These are phyloP conservation scores for Leptinotarsa undecemlineata DNA, from an alignment of 1,140 invertebrate species.

Conservation along the genomic window DNA sequence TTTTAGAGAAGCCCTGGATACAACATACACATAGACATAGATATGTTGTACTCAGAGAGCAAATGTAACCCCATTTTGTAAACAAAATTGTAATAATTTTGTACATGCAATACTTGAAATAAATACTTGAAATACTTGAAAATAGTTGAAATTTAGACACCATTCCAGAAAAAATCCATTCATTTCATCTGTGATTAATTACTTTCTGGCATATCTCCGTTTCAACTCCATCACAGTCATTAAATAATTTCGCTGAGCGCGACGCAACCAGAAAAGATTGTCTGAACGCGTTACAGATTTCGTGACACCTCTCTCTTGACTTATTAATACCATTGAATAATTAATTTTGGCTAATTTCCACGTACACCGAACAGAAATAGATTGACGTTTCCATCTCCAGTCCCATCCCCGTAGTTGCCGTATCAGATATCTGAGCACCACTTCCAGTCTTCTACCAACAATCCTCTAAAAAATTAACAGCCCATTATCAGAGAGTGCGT, in stretches of 20 bases:
- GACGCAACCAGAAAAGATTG: conserved; percentile 10
- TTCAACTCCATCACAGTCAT: neutral
- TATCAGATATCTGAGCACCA: conserved; percentile 16
- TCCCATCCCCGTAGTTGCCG: neutral
- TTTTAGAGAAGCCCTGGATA: too few relatives aligned
- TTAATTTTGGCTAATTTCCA: conserved; percentile 34
- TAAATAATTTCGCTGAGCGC: conserved; percentile 2
- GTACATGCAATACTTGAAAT: too few relatives aligned
- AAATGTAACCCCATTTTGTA: too few relatives aligned
- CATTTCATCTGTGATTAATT: too few relatives aligned
- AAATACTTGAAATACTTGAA: too few relatives aligned
- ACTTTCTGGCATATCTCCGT: neutral
- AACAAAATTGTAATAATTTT: too few relatives aligned
- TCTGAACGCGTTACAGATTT: conserved; percentile 11
- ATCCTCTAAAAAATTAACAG: conserved; percentile 42
- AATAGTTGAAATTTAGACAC: too few relatives aligned
- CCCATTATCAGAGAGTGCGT: conserved; percentile 42
- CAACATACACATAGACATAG: too few relatives aligned
- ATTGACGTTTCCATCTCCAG: conserved; percentile 32
- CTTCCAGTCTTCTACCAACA: conserved; percentile 38
- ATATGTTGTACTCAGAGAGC: too few relatives aligned
- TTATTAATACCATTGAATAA: conserved; percentile 33
- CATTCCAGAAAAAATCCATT: too few relatives aligned
- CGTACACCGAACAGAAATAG: conserved; percentile 24
- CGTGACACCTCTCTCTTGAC: conserved; percentile 17